A percentile compares a stretch with the other conserved stretches of the same genome.
Evolutionary conservation across 2,113 vertebrate genomes (phyloP).

Genomic region (Leiothrix lutea): DNA sequence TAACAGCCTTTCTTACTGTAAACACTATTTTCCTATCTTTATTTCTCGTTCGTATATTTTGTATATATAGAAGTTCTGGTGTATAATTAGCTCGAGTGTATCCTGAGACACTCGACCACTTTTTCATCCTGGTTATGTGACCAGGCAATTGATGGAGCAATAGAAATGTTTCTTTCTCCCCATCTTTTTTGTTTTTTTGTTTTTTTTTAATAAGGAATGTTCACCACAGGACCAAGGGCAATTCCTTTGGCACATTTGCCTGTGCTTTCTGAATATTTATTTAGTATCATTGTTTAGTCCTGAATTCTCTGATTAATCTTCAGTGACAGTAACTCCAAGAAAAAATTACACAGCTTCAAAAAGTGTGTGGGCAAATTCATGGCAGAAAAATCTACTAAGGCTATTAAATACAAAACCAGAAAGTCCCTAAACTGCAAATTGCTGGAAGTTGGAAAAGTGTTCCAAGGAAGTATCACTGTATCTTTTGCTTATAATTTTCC

Average conservation of each 20-base stretch:
- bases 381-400: constrained; percentile 40
- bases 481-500: constrained; percentile 57
- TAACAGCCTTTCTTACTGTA: constrained; percentile 27
- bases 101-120: background rate
- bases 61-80: background rate
- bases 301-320: constrained; percentile 33
- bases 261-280: constrained; percentile 21
- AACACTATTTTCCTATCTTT: constrained; percentile 16
- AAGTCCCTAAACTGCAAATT: constrained; percentile 54
- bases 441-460: constrained; percentile 38
- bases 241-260: background rate
- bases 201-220: background rate
- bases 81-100: background rate
- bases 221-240: constrained; percentile 4
- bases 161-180: background rate
- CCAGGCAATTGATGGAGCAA: background rate
- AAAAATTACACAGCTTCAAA: constrained; percentile 28
- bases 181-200: background rate
- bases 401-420: constrained; percentile 53
- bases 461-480: constrained; percentile 52
- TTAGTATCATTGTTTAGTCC: constrained; percentile 27
- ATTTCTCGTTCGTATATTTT: background rate
- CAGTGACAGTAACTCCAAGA: constrained; percentile 27
- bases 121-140: background rate
- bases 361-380: constrained; percentile 42